phyloP scores from a whole-genome alignment of 2,113 vertebrate genomes.

The Holacanthus passer region DNA sequence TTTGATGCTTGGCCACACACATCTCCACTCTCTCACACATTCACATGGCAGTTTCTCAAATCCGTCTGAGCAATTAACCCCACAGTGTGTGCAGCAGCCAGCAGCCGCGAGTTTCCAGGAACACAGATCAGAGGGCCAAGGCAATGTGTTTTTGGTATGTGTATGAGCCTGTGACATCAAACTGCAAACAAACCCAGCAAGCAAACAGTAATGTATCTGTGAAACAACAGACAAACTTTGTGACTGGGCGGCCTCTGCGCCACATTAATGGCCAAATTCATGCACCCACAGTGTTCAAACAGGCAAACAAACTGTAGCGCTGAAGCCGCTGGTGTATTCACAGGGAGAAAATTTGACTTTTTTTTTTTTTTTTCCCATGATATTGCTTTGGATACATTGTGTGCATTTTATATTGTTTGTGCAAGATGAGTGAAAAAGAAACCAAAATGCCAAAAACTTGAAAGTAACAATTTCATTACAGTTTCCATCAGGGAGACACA shows the following conservation, averaged over 20 bases:
- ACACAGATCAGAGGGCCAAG: conserved; percentile 39
- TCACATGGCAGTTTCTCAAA: conserved; percentile 18
- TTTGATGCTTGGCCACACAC: conserved; percentile 13
- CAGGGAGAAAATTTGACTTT: conserved; percentile 3
- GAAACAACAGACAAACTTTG: conserved; percentile 19
- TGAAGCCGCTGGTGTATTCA: conserved; percentile 18
- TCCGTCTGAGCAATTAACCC: conserved; percentile 45
- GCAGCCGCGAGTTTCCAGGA: conserved; percentile 5
- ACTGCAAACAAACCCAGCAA: conserved; percentile 41
- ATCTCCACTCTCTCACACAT: conserved; percentile 23
- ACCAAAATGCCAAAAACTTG: not conserved
- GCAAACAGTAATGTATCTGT: conserved; percentile 21
- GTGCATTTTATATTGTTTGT: not conserved
- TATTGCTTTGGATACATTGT: not conserved
- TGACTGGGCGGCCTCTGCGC: conserved; percentile 8
- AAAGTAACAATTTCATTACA: not conserved
- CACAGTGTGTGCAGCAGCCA: conserved; percentile 7
- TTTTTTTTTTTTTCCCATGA: too few species aligned
- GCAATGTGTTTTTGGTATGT: conserved; percentile 1
- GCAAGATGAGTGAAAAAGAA: not conserved
- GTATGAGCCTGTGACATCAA: conserved; percentile 19
- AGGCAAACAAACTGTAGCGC: conserved; percentile 15
- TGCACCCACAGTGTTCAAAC: conserved; percentile 35
- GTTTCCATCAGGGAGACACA: not conserved
- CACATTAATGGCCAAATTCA: conserved; percentile 33